These are phyloP conservation scores for Paradoxurus hermaphroditus DNA, from an alignment of 2,113 vertebrate species.

Conservation along the genomic window DNA sequence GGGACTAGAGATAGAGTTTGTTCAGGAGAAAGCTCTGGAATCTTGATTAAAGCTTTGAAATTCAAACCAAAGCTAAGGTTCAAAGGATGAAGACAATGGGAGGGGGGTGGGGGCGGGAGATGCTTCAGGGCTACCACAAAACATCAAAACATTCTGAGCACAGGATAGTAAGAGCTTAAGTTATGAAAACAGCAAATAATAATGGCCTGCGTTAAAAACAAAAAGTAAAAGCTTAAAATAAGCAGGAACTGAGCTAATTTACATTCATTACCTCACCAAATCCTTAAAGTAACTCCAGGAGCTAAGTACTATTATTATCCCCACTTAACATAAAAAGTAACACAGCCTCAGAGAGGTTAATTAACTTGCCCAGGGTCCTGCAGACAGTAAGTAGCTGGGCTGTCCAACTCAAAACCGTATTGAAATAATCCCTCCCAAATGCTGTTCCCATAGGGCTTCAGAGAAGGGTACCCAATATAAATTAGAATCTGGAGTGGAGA, in stretches of 20 bases:
- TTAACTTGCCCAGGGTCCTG: neutral
- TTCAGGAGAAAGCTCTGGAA: neutral
- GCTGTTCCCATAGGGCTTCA: neutral
- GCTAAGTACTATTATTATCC: constrained; percentile 31
- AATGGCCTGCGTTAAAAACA: neutral
- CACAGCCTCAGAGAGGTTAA: constrained; percentile 37
- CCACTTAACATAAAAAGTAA: constrained; percentile 31
- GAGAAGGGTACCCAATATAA: neutral
- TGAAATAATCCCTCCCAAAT: neutral
- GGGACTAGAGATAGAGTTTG: neutral
- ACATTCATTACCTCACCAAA: constrained; percentile 50
- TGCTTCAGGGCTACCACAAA: neutral
- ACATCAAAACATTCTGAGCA: neutral
- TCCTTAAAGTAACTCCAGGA: constrained; percentile 37
- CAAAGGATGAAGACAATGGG: neutral
- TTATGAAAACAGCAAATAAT: neutral
- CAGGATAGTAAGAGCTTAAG: neutral
- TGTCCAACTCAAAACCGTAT: neutral
- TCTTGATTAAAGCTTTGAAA: constrained; percentile 27
- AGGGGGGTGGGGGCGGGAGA: neutral
- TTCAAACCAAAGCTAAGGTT: neutral
- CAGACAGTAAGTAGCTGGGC: neutral
- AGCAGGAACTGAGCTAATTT: constrained; percentile 8
- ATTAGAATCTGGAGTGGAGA: neutral
- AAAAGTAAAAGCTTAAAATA: constrained; percentile 32